A percentile compares a stretch with the other conserved stretches of the same genome.
phyloP scores from a whole-genome alignment of 2,113 vertebrate genomes.

The Fulica atra region DNA sequence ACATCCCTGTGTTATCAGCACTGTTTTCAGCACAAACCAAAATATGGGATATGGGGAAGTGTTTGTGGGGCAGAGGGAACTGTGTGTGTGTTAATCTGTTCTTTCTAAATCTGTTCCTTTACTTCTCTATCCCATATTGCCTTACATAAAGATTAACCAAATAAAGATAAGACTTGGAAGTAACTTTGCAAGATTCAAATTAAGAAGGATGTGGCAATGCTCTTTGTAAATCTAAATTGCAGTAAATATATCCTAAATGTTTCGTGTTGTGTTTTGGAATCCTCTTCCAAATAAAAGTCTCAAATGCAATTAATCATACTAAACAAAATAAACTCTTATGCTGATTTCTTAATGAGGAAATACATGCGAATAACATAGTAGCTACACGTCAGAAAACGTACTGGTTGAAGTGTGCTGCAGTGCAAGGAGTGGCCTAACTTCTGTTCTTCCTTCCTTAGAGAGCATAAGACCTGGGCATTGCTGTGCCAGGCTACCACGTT shows the following conservation, averaged over 20 bases:
- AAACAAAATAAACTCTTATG: not conserved
- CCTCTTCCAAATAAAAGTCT: not conserved
- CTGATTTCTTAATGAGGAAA: not conserved
- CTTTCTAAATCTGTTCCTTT: not conserved
- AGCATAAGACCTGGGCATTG: not conserved
- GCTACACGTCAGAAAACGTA: not conserved
- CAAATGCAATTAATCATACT: not conserved
- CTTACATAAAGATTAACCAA: not conserved
- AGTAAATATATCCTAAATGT: not conserved
- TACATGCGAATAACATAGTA: not conserved
- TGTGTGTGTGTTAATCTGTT: not conserved
- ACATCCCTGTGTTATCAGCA: no score
- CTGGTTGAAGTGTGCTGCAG: not conserved
- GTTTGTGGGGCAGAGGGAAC: not conserved
- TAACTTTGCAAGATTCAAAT: not conserved
- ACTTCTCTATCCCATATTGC: not conserved
- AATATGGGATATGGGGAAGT: not conserved
- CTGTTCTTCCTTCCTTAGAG: not conserved
- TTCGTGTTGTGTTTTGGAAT: not conserved
- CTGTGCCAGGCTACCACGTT: not conserved
- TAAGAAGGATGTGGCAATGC: not conserved
- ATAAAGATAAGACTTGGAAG: not conserved
- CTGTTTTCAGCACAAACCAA: no score
- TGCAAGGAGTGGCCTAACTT: not conserved
- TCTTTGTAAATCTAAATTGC: not conserved